A percentile compares a stretch with the other conserved stretches of the same genome.
phyloP scores from a whole-genome alignment of 2,113 vertebrate genomes.

The Tragelaphus strepsiceros region DNA sequence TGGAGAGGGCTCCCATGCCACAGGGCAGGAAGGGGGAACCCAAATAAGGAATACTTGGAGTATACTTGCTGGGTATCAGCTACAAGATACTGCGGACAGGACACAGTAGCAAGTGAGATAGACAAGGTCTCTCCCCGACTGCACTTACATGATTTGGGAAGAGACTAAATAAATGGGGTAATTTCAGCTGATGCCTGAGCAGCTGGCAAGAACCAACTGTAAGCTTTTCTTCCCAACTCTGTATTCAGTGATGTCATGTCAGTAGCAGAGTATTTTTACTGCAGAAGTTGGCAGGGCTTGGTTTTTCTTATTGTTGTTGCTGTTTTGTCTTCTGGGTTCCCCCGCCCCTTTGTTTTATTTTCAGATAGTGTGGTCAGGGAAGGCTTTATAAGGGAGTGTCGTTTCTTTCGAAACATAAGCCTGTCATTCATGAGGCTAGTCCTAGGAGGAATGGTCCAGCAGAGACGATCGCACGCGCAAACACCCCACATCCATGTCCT shows the following conservation, averaged over 20 bases:
- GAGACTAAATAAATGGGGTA: background rate
- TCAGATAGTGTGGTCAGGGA: background rate
- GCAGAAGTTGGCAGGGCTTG: background rate
- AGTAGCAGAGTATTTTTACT: background rate
- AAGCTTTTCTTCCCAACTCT: background rate
- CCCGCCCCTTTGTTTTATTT: background rate
- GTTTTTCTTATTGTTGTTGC: background rate
- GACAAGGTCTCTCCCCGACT: background rate
- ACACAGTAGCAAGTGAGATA: background rate
- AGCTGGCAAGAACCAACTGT: background rate
- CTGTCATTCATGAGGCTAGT: fast-evolving
- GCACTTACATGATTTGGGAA: background rate
- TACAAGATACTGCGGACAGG: background rate
- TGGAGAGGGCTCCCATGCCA: background rate
- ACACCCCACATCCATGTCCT: background rate
- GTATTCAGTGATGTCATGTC: background rate
- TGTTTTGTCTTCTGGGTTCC: background rate
- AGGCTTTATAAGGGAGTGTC: background rate
- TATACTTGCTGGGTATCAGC: background rate
- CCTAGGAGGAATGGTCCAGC: background rate
- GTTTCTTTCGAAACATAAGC: background rate
- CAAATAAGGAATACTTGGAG: too few species aligned
- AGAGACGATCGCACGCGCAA: background rate
- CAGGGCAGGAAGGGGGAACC: background rate
- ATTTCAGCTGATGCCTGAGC: background rate